A percentile compares a stretch with the other conserved stretches of the same genome.
These are phyloP conservation scores for Pseudomyrmex dendroicus DNA, from an alignment of 1,140 invertebrate species.

Conservation along the genomic window DNA sequence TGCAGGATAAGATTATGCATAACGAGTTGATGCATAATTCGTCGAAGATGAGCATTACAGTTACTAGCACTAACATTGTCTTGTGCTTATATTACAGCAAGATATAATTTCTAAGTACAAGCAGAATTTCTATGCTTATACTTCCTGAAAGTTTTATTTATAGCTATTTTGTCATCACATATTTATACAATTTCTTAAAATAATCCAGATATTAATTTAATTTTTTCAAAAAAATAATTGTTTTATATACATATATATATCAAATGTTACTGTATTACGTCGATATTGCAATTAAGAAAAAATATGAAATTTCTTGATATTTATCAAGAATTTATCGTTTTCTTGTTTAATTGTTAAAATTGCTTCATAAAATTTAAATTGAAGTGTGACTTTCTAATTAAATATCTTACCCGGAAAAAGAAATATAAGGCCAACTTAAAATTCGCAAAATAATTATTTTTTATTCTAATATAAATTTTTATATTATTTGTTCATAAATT, in stretches of 20 bases:
- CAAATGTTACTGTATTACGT: too few relatives aligned
- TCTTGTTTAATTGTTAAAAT: not conserved
- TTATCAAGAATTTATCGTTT: not conserved
- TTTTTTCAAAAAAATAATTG: not conserved
- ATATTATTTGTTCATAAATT: not conserved
- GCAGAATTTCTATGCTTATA: not conserved
- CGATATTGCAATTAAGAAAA: too few relatives aligned
- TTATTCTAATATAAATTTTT: not conserved
- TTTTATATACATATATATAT: not conserved
- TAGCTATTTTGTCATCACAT: not conserved
- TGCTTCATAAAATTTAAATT: constrained; percentile 2
- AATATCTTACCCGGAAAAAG: not conserved
- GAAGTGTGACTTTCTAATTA: not conserved
- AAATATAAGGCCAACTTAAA: not conserved
- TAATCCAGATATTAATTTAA: not conserved
- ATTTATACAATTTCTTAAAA: not conserved
- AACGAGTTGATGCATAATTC: constrained; percentile 19
- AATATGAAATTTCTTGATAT: too few relatives aligned
- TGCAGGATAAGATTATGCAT: not conserved
- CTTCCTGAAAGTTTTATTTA: not conserved
- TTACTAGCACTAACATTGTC: not conserved
- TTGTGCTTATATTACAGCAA: not conserved
- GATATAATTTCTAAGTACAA: constrained; percentile 6
- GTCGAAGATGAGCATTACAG: constrained; percentile 24
- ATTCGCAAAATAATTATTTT: not conserved